Evolutionary conservation across 2,888 invertebrate species (phyloP).

Genomic region (Erpobdella octoculata): DNA sequence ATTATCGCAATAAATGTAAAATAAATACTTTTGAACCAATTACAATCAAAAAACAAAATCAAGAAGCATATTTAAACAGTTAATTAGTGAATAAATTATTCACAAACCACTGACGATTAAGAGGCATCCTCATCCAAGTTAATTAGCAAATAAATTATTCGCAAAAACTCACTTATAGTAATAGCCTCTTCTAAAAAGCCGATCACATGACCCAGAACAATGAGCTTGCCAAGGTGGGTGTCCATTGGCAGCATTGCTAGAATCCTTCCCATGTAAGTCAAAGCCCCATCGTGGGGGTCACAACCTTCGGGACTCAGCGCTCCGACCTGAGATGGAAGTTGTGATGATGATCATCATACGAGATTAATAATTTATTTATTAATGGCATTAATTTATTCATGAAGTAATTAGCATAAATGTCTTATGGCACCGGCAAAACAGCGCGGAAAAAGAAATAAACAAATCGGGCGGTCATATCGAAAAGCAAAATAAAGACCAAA

Average conservation of each 20-base stretch:
- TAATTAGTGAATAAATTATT: not conserved
- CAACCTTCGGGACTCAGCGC: constrained; percentile 63
- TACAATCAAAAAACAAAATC: not conserved
- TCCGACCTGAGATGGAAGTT: constrained; percentile 64
- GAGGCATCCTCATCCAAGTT: not conserved
- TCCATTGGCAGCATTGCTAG: constrained; percentile 77
- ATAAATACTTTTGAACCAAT: too few species aligned
- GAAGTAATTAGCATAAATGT: too few species aligned
- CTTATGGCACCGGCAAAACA: too few species aligned
- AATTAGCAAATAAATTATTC: not conserved
- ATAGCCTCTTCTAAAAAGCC: constrained; percentile 75
- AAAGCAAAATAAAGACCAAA: too few species aligned
- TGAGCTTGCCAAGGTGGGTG: constrained; percentile 71
- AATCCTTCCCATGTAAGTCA: constrained; percentile 75
- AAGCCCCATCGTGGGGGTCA: constrained; percentile 66
- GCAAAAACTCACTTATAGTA: constrained; percentile 62
- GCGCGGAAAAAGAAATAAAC: too few species aligned
- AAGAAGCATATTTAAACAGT: not conserved
- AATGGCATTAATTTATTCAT: too few species aligned
- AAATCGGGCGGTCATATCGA: too few species aligned
- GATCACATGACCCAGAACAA: constrained; percentile 76
- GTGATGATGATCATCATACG: too few species aligned
- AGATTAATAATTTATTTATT: too few species aligned
- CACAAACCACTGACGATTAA: not conserved
- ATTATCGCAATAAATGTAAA: too few species aligned